Evolutionary conservation across 2,797 vertebrate genomes (phyloP).

Genomic region (Streptopelia turtur): DNA sequence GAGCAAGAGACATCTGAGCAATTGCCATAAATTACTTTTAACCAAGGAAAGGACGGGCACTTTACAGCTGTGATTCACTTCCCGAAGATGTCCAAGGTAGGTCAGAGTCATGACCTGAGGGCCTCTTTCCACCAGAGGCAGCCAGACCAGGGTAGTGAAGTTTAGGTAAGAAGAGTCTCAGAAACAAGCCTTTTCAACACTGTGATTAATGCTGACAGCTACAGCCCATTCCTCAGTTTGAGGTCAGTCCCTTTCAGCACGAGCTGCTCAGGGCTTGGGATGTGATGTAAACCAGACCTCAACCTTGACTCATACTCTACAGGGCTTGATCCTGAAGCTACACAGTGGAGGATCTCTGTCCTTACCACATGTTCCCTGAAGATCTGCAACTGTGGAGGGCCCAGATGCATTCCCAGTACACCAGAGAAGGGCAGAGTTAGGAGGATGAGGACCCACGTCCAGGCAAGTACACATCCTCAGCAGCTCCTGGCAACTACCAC

Average conservation of each 20-base stretch:
- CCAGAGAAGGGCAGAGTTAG: background rate
- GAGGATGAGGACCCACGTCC: background rate
- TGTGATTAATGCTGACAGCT: background rate
- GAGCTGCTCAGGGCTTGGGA: background rate
- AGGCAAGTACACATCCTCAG: fast-evolving
- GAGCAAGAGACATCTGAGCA: background rate
- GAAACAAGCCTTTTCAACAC: background rate
- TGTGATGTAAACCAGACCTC: background rate
- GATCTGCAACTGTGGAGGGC: background rate
- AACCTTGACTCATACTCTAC: background rate
- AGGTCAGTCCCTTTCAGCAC: fast-evolving
- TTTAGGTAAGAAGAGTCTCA: background rate
- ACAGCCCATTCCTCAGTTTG: background rate
- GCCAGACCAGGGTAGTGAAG: background rate
- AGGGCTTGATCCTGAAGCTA: background rate
- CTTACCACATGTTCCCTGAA: background rate
- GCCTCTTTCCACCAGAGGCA: background rate
- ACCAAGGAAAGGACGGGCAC: background rate
- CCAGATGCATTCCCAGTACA: fast-evolving
- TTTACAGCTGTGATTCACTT: background rate
- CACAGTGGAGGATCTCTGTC: background rate
- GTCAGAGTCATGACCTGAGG: background rate
- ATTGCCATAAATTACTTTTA: background rate
- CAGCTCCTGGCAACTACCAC: background rate
- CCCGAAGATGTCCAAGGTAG: background rate